Conservation (phyloP, 2,888 invertebrate species). For the Andricus quercusramuli region DNA sequence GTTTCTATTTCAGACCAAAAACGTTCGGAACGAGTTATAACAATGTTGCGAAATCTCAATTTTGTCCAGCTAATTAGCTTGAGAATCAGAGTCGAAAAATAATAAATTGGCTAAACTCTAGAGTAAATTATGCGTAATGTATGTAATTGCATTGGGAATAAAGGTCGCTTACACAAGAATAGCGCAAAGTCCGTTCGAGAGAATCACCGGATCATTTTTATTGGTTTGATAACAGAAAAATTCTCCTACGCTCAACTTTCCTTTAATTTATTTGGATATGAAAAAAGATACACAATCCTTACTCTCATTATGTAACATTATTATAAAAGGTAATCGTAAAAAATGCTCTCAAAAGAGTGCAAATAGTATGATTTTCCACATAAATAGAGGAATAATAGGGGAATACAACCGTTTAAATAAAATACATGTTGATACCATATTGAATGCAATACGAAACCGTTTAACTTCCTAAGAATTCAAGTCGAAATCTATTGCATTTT, state of each 20-base stretch:
- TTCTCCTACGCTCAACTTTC: background rate
- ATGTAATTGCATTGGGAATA: slow-evolving; percentile 45
- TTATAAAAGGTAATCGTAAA: background rate
- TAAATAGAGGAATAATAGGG: too few relatives aligned
- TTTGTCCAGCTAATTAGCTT: background rate
- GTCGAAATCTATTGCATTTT: too few relatives aligned
- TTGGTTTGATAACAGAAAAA: slow-evolving; percentile 47
- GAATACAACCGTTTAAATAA: too few relatives aligned
- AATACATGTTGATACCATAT: too few relatives aligned
- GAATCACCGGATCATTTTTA: slow-evolving; percentile 41
- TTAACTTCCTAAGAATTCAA: too few relatives aligned
- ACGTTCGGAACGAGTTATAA: background rate
- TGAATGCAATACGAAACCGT: too few relatives aligned
- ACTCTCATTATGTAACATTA: background rate
- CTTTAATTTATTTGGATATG: background rate
- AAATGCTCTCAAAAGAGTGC: too few relatives aligned
- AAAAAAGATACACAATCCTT: background rate
- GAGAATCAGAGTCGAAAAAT: slow-evolving; percentile 3
- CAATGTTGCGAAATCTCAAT: background rate
- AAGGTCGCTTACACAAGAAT: slow-evolving; percentile 57
- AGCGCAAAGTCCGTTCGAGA: slow-evolving; percentile 58
- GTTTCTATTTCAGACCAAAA: background rate
- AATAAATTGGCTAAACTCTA: background rate
- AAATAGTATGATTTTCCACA: too few relatives aligned
- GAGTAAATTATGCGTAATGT: background rate